Evolutionary conservation across 1,140 invertebrate genomes (phyloP), one percentile per base, ranked within the genome.

Genomic region (Apocrypta bakeri): DNA sequence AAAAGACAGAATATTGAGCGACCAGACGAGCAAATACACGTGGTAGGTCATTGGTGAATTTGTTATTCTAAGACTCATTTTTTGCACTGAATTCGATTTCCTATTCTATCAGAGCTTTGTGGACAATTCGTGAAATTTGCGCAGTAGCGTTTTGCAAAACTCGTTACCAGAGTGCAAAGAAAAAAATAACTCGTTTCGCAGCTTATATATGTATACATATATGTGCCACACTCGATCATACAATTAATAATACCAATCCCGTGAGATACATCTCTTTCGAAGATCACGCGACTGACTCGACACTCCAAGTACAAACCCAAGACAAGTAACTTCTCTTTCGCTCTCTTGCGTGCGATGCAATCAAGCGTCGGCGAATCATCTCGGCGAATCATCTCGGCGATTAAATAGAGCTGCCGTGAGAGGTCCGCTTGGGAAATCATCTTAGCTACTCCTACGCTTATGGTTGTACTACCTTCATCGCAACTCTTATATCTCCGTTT

Each of bases 341-440:
- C 14, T 21, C 14, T 21, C 42, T 48, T 17, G 14, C 40, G 6
- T 12, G 63, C 63, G 37, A 61, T 78, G 61, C 85, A 88, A 87
- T 87, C 86, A 85, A 81, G 83, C 75, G 73, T 42, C 40, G 31
- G 79, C 66, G 84, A 86, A 86, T 87, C 86, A 86, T 85, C 79
- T 79, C 40, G 31, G 79, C 66, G 84, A 86, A 86, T 87, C 86
- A 86, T 85, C 79, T 79, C 71, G 56, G 37, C 87, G 88, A 89
- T 89, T 89, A 90, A 81, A 80, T 84, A 72, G 83, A 81, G 79
- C 40, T 37, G n/a, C 9, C 71, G 29, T 25, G 37, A 14, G 29
- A 80, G 61, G 33, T 84, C 86, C 89, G 87, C 89, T 86, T 84
- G 89, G 89, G 89, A 90, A 90, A 90, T 90, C 88, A 90, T 87